Evolutionary conservation across 2,888 invertebrate genomes (phyloP).

Genomic region (Tetranychus truncatus): DNA sequence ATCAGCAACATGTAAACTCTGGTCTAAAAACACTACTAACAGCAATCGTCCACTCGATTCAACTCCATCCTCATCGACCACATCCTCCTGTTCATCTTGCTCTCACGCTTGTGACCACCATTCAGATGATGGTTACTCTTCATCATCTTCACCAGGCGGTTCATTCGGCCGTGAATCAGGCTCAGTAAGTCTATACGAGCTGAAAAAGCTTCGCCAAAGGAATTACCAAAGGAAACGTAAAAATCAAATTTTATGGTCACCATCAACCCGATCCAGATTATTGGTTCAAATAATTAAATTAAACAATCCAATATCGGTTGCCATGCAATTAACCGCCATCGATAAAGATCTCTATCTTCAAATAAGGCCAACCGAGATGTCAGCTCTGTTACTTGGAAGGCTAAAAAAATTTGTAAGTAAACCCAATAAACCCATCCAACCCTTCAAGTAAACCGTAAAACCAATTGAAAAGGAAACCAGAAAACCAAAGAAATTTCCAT

Average conservation of each 20-base stretch:
- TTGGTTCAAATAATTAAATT: neutral
- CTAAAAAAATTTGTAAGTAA: conserved; percentile 1
- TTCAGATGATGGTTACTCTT: conserved; percentile 4
- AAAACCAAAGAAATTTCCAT: too few species aligned
- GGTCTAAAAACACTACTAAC: neutral
- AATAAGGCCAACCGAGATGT: conserved; percentile 13
- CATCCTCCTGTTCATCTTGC: neutral
- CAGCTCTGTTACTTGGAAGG: conserved; percentile 9
- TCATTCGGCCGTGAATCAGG: neutral
- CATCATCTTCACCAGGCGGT: neutral
- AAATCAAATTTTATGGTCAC: conserved; percentile 3
- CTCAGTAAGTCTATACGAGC: neutral
- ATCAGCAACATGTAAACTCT: neutral
- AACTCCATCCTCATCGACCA: neutral
- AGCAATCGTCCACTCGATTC: neutral
- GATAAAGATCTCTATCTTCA: conserved; percentile 17
- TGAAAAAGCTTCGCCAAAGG: conserved; percentile 8
- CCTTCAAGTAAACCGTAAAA: too few species aligned
- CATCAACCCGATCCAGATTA: conserved; percentile 3
- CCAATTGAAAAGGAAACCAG: too few species aligned
- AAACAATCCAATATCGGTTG: conserved; percentile 9
- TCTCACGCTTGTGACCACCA: neutral
- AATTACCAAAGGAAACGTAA: neutral
- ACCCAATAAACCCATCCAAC: neutral
- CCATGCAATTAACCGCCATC: conserved; percentile 15